A percentile compares a stretch with the other conserved stretches of the same genome.
Conservation (phyloP, 1,140 invertebrate genomes). For the Eueides isabella region DNA sequence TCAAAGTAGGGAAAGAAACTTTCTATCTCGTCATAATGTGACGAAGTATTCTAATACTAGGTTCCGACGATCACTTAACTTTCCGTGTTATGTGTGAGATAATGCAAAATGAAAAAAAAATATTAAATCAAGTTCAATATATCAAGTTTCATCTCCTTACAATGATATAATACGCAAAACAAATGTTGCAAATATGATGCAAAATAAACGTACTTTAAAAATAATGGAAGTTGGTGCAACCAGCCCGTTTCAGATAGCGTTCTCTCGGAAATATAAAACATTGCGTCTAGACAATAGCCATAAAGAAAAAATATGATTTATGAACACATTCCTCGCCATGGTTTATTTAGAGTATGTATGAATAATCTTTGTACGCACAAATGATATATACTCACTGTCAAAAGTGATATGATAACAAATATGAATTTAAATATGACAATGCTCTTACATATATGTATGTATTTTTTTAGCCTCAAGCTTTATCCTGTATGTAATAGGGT, state of each 20-base stretch:
- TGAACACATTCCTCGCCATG: slow-evolving; percentile 23
- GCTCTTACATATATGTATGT: too few relatives aligned
- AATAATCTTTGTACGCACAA: neutral
- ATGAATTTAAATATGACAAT: neutral
- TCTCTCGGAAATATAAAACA: slow-evolving; percentile 25
- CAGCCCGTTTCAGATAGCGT: slow-evolving; percentile 26
- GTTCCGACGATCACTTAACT: too few relatives aligned
- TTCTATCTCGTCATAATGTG: too few relatives aligned
- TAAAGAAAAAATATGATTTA: slow-evolving; percentile 29
- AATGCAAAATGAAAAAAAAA: too few relatives aligned
- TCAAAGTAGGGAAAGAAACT: too few relatives aligned
- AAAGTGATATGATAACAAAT: neutral
- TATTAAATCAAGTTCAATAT: neutral
- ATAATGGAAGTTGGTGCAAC: slow-evolving; percentile 31
- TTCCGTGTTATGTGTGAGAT: too few relatives aligned
- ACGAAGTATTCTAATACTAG: too few relatives aligned
- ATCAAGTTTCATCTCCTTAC: neutral
- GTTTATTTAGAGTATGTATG: slow-evolving; percentile 2
- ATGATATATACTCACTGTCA: neutral
- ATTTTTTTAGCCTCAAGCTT: too few relatives aligned
- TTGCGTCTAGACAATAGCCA: slow-evolving; percentile 31
- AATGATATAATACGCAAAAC: slow-evolving; percentile 20
- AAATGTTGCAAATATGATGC: slow-evolving; percentile 18
- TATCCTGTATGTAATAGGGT: too few relatives aligned
- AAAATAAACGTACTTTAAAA: slow-evolving; percentile 31